phyloP scores from a whole-genome alignment of 1,140 invertebrate genomes.

The Drosophila chauvacae region DNA sequence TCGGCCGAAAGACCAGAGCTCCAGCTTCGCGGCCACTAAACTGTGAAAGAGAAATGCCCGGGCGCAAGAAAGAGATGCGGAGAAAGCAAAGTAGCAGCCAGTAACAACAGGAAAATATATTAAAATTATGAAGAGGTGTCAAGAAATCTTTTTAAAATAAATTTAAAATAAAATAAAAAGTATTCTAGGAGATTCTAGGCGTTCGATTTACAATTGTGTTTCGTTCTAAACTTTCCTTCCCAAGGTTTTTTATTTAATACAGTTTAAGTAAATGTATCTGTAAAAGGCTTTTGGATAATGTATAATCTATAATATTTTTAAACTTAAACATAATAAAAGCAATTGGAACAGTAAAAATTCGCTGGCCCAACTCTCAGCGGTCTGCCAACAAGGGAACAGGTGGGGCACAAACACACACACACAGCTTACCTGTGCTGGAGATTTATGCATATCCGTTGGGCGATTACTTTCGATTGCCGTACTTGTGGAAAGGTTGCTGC shows the following conservation, averaged over 20 bases:
- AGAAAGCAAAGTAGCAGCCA: conserved; percentile 60
- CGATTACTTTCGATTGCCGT: conserved; percentile 70
- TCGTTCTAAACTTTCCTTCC: too few species aligned
- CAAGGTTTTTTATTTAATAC: too few species aligned
- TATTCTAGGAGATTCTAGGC: too few species aligned
- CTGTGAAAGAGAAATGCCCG: conserved; percentile 77
- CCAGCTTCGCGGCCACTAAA: conserved; percentile 53
- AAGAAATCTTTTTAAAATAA: background rate
- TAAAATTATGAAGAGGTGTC: background rate
- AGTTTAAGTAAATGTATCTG: too few species aligned
- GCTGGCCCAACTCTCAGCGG: too few species aligned
- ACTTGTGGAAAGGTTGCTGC: conserved; percentile 48
- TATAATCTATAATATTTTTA: background rate
- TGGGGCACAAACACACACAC: conserved; percentile 33
- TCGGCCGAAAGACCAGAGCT: conserved; percentile 43
- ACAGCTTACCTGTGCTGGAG: conserved; percentile 7
- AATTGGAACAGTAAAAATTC: conserved; percentile 55
- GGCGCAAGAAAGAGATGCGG: conserved; percentile 65
- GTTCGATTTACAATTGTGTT: too few species aligned
- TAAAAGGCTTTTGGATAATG: too few species aligned
- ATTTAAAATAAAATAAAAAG: background rate
- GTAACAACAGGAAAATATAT: background rate
- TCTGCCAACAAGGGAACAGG: conserved; percentile 31
- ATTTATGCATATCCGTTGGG: conserved; percentile 56
- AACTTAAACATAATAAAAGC: conserved; percentile 48